Evolutionary conservation across 2,797 vertebrate species (phyloP), one percentile per base, ranked within the genome.

Genomic region (Miichthys miiuy): DNA sequence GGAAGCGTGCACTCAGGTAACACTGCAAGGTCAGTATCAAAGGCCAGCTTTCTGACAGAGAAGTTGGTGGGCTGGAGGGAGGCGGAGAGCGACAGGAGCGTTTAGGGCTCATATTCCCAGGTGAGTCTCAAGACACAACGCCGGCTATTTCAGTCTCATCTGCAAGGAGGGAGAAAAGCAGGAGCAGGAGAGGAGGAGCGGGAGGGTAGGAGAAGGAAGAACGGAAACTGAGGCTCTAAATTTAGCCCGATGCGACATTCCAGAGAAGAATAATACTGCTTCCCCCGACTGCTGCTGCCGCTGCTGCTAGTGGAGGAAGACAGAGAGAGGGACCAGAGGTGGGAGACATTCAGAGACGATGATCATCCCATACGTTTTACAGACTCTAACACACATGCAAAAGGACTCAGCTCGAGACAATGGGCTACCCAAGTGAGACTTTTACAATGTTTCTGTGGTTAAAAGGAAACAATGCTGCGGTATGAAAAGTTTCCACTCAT

Each of bases 181-280:
- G 77, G 78, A 84, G 80, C 56, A 67, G 73, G 79, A 84, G 82
- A 75, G 74, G 71, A 84, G 83, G 67, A 88, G 78, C 38, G 41
- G 79, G 74, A 83, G 80, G 76, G 67, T 42, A 87, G 84, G 74
- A 88, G 84, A 77, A 90, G 87, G 86, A 92, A 73, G 80, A 89
- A 90, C 82, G 91, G 91, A 94, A 94, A 93, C 88, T 75, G 55
- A 84, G 68, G 73, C 75, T 92, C 92, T 95, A 94, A 92, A 93
- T 93, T 94, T 94, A 95, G 92, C 77, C 74, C 10, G 57, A 91
- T 92, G 91, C 87, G 85, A 94, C 92, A 94, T 94, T 95, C 93
- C 93, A 90, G 82, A 89, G 92, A 85, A 90, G 89, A 93, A 92
- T 88, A 91, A 89, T 90, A 82, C 87, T 44, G 83, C 88, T 92